These are phyloP conservation scores for Actinia tenebrosa DNA, from an alignment of 64 coral and sea anemone genomes.

Conservation along the genomic window DNA sequence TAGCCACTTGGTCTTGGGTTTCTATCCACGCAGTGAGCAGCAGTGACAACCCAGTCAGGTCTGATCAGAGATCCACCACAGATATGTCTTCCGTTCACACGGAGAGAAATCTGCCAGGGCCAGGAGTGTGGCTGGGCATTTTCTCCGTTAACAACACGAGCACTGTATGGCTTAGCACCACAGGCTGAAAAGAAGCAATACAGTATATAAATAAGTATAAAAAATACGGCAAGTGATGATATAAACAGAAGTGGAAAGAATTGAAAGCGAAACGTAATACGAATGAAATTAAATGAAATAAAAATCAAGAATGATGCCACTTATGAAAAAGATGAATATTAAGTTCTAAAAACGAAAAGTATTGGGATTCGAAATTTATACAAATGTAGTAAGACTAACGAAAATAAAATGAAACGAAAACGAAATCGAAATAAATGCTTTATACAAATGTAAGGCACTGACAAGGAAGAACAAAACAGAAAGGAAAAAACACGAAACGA, in stretches of 20 bases:
- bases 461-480: too few species aligned
- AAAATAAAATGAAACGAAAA: too few species aligned
- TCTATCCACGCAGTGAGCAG: conserved; percentile 41
- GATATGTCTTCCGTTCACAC: conserved; percentile 35
- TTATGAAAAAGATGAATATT: too few species aligned
- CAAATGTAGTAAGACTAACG: too few species aligned
- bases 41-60: conserved; percentile 41
- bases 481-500: neutral
- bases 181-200: conserved; percentile 18
- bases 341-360: too few species aligned
- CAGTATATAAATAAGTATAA: neutral
- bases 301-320: too few species aligned
- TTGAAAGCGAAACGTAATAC: too few species aligned
- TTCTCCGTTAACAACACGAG: conserved; percentile 62
- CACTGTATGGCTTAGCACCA: conserved; percentile 23
- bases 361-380: too few species aligned
- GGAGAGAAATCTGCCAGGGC: conserved; percentile 87
- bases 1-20: conserved; percentile 33
- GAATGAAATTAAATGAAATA: too few species aligned
- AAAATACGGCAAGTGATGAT: neutral
- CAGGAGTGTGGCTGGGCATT: conserved; percentile 65
- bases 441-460: too few species aligned
- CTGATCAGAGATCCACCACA: conserved; percentile 55
- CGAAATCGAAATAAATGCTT: too few species aligned
- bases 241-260: neutral